A percentile compares a stretch with the other conserved stretches of the same genome.
Conservation (phyloP, 1,140 invertebrate species). For the Propsilocerus akamusi region DNA sequence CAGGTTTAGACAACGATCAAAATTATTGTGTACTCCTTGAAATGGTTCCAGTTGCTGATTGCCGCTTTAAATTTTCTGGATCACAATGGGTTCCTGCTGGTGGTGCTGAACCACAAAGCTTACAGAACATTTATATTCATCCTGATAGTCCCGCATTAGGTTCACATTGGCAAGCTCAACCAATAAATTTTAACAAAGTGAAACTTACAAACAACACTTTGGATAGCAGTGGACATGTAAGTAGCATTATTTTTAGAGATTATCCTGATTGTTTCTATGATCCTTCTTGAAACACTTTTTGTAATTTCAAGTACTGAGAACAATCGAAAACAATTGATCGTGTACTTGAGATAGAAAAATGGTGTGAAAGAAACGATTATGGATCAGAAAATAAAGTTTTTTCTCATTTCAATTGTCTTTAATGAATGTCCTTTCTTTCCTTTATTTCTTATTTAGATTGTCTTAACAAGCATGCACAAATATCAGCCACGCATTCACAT, state of each 20-base stretch:
- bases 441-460: constrained; percentile 44
- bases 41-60: constrained; percentile 42
- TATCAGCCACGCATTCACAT: constrained; percentile 73
- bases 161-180: constrained; percentile 70
- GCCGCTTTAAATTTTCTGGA: constrained; percentile 47
- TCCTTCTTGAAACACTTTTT: constrained; percentile 5
- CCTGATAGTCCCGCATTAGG: constrained; percentile 71
- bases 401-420: too few relatives aligned
- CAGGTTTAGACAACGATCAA: constrained; percentile 52
- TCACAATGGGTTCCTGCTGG: constrained; percentile 65
- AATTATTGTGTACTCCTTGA: constrained; percentile 69
- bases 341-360: constrained; percentile 2
- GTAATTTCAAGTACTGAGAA: constrained; percentile 2
- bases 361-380: not conserved
- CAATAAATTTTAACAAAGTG: constrained; percentile 64
- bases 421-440: too few relatives aligned
- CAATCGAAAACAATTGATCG: constrained; percentile 2
- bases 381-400: not conserved
- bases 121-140: constrained; percentile 57
- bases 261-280: constrained; percentile 1
- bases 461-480: constrained; percentile 88
- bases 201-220: constrained; percentile 81
- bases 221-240: constrained; percentile 65
- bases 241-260: constrained; percentile 21
- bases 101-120: constrained; percentile 64